Conservation (phyloP, 1,140 invertebrate genomes). For the Anastatus disparis region DNA sequence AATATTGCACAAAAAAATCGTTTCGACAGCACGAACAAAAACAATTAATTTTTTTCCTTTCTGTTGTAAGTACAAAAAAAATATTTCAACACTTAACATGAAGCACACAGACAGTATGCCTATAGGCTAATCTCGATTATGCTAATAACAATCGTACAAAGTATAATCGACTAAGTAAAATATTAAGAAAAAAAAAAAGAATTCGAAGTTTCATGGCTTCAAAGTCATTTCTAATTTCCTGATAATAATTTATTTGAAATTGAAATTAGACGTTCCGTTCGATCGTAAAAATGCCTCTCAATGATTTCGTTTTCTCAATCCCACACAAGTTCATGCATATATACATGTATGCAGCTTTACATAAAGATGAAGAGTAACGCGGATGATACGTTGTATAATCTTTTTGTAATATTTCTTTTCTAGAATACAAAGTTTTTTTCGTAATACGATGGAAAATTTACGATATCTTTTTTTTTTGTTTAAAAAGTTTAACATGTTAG, state of each 20-base stretch:
- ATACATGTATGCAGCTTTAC: not conserved
- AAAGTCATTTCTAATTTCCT: constrained; percentile 16
- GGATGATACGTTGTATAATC: not conserved
- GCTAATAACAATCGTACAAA: constrained; percentile 2
- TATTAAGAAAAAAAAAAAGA: too few relatives aligned
- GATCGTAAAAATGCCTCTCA: not conserved
- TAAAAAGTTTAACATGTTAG: too few relatives aligned
- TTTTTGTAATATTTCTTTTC: constrained; percentile 8
- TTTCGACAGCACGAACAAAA: not conserved
- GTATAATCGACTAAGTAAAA: not conserved
- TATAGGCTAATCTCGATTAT: not conserved
- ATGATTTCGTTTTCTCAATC: not conserved
- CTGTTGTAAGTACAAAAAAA: not conserved
- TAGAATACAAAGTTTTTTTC: too few relatives aligned
- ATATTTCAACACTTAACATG: not conserved
- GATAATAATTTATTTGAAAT: constrained; percentile 28
- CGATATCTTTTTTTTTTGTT: too few relatives aligned
- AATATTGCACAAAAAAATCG: constrained; percentile 4
- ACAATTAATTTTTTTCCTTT: not conserved
- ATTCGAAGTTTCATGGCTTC: not conserved
- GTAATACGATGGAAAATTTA: too few relatives aligned
- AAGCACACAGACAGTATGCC: not conserved
- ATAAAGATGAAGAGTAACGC: not conserved
- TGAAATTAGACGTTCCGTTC: not conserved
- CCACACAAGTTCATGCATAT: not conserved